A percentile compares a stretch with the other conserved stretches of the same genome.
These are phyloP conservation scores for Lepisosteus osseus DNA, from an alignment of 2,113 vertebrate genomes.

Conservation along the genomic window DNA sequence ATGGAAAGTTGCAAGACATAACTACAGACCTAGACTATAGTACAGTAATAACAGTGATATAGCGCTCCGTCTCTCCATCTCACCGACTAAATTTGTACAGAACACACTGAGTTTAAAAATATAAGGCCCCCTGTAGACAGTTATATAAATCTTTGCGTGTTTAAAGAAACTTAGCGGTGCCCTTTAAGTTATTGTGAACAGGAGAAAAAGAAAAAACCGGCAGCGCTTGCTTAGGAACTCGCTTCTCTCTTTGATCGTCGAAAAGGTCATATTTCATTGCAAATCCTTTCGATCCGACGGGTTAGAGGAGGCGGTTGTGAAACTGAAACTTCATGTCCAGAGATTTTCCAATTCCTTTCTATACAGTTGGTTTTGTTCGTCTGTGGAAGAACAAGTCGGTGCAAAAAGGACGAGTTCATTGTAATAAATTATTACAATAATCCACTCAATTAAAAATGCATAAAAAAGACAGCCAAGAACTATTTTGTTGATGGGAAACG, in stretches of 20 bases:
- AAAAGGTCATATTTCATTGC: slow-evolving; percentile 71
- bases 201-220: slow-evolving; percentile 30
- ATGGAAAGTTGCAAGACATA: too few species aligned
- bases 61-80: slow-evolving; percentile 46
- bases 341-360: neutral
- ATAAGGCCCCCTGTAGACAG: slow-evolving; percentile 50
- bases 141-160: slow-evolving; percentile 66
- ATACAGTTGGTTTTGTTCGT: neutral
- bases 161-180: slow-evolving; percentile 65
- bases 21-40: too few species aligned
- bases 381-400: neutral
- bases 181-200: slow-evolving; percentile 44
- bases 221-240: neutral
- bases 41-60: slow-evolving; percentile 36
- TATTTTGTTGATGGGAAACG: neutral
- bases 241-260: slow-evolving; percentile 57
- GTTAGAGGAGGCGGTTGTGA: neutral
- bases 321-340: neutral
- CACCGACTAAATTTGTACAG: slow-evolving; percentile 37
- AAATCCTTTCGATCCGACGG: neutral
- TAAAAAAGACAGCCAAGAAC: neutral
- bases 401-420: neutral
- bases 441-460: neutral
- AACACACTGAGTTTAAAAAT: slow-evolving; percentile 5
- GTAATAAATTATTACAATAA: neutral